Percentiles rank a stretch among this genome's conserved stretches.
Evolutionary conservation across 1,140 invertebrate species (phyloP).

Genomic region (Pseudomyrmex gracilis): DNA sequence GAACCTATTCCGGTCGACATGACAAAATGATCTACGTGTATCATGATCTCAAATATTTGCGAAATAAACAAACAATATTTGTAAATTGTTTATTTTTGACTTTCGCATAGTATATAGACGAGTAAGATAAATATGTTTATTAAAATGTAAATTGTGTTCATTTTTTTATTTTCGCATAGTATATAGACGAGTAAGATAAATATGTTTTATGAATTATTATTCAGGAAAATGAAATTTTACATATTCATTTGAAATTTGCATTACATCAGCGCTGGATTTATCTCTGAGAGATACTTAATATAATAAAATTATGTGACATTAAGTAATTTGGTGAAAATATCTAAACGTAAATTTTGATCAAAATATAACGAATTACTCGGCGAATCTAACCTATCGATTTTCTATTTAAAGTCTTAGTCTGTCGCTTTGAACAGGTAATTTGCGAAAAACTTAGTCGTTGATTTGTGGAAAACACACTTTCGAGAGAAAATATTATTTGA

Average conservation of each 20-base stretch:
- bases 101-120: background rate
- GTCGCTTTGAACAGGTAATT: constrained; percentile 6
- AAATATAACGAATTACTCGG: background rate
- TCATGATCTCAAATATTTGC: too few species aligned
- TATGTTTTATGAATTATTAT: background rate
- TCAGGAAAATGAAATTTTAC: background rate
- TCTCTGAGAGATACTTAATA: background rate
- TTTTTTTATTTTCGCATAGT: background rate
- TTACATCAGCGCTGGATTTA: background rate
- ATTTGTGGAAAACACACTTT: background rate
- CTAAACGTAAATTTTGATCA: background rate
- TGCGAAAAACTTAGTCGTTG: background rate
- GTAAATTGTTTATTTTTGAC: background rate
- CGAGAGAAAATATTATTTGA: background rate
- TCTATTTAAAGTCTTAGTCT: constrained; percentile 19
- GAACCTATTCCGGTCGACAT: background rate
- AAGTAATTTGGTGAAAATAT: background rate
- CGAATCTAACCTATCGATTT: constrained; percentile 25
- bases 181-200: background rate
- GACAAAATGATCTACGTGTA: too few species aligned
- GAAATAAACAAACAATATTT: background rate
- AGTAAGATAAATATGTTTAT: background rate
- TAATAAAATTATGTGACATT: background rate
- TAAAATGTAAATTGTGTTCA: too few species aligned
- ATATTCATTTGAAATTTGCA: background rate